Base-by-base conservation (phyloP, 1,140 invertebrate species). In the Cydia amplana region DNA sequence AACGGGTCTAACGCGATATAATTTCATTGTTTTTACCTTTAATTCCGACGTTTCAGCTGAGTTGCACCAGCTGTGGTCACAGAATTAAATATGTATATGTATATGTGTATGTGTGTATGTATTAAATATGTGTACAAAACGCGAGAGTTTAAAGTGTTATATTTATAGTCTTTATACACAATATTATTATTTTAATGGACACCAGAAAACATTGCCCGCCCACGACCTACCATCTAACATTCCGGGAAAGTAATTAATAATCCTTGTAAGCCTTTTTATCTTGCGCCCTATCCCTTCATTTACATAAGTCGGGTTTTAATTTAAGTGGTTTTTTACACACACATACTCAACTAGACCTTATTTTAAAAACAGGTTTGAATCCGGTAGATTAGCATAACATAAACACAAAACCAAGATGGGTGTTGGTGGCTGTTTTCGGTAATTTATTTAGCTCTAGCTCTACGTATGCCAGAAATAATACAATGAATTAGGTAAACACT, bases 191-290 rank as follows among this genome's bases (percentile, higher is more conserved):
- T 32, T 60, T 60, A 60, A 20, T 60, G 10, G 16, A 10, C 10
- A 18, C 49, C 20, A 60, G 20, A 18, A 23, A 23, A 4, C 20
- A 2, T 23, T n/a, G 55, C 55, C 49, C 55, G 55, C 55, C 55
- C 55, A 60, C 55, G 18, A 9, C 18, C 55, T 7, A 60, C 18
- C 18, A n/a, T 60, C 20, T 10, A 60, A 60, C 55, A 60, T 60
- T 20, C 20, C 55, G 20, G n/a, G 18, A 23, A 60, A 60, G 23
- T 65, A 65, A 65, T 65, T 65, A 65, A 65, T 65, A 28, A 36
- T 65, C 25, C 25, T 65, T 70, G 65, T 20, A 43, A 23, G 6
- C 65, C 64, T 70, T 70, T 70, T 36, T 70, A 40, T 70, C 65
- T 70, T 20, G 32, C 14, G 20, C 25, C 64, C 25, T 67, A 70